Base-by-base conservation (phyloP, 1,140 invertebrate genomes). In the Camponotus vicinus region DNA sequence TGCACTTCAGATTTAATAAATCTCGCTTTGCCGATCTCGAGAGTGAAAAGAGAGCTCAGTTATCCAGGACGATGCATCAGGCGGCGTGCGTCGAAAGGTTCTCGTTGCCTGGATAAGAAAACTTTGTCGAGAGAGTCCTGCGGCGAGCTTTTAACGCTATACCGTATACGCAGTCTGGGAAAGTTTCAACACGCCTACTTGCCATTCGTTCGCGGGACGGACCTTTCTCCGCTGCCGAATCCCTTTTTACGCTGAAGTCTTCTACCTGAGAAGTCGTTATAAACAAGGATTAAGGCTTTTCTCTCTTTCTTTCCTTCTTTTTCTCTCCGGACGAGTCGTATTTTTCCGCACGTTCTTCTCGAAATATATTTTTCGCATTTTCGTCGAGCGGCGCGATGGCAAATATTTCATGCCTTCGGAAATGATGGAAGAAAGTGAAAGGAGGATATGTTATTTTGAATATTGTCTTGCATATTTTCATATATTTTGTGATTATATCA, bases 111-210 rank as follows among this genome's bases (percentile, higher is more conserved):
- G 67, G 64, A 42, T 83, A 82, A 21, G 57, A 64, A 82, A 90
- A 89, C 71, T 89, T 90, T 57, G 52, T 11, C 42, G 59, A 45
- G 45, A 55, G 57, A 64, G 64, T 78, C 77, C 18, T 42, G 59
- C 13, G 79, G 79, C 61, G 75, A 88, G 88, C 85, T 86, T 89
- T 82, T 61, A 66, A 61, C 70, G 63, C 70, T 78, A 34, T 84
- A 89, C 59, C 55, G 55, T 85, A 71, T 89, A 80, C 86, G 89
- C 63, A 86, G 61, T 66, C 15, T 9, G 76, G 21, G n/a, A 86
- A 91, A 91, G 34, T 89, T 91, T 90, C 61, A 86, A 85, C 85
- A 66, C 76, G 63, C 82, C 89, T 88, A 89, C 61, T 89, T 85
- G 59, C 63, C 71, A 82, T 89, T 87, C 75, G 76, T 90, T 90